phyloP scores from a whole-genome alignment of 2,113 vertebrate genomes.

The Tricholaema leucomelas region DNA sequence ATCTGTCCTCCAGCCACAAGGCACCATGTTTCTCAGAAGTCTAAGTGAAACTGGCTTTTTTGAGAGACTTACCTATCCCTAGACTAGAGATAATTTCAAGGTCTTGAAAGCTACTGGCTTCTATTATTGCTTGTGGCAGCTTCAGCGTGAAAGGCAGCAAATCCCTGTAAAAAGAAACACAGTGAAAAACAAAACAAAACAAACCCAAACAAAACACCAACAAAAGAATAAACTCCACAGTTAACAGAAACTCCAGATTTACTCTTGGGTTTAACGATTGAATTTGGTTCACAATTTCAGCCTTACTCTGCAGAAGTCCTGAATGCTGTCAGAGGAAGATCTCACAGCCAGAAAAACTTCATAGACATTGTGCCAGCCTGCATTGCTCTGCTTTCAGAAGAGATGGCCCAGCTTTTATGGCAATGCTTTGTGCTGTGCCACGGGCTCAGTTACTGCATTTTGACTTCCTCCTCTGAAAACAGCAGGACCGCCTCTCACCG shows the following conservation, averaged over 20 bases:
- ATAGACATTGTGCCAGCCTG: background rate
- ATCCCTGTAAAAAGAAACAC: constrained; percentile 80
- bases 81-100: constrained; percentile 87
- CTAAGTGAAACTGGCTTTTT: background rate
- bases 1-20: background rate
- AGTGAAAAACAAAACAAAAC: background rate
- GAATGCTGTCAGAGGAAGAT: background rate
- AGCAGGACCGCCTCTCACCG: background rate
- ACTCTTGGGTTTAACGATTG: background rate
- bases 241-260: background rate
- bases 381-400: background rate
- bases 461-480: background rate
- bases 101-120: constrained; percentile 82
- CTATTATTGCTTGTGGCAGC: constrained; percentile 86
- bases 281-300: background rate
- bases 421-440: background rate
- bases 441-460: background rate
- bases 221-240: background rate
- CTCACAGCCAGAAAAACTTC: background rate
- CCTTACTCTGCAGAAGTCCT: background rate
- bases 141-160: constrained; percentile 85
- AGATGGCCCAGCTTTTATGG: background rate
- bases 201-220: background rate
- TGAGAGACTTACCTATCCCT: constrained; percentile 84
- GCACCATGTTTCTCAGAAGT: background rate